Evolutionary conservation across 2,113 vertebrate species (phyloP), one percentile per base, ranked within the genome.

Genomic region (Anguilla rostrata): DNA sequence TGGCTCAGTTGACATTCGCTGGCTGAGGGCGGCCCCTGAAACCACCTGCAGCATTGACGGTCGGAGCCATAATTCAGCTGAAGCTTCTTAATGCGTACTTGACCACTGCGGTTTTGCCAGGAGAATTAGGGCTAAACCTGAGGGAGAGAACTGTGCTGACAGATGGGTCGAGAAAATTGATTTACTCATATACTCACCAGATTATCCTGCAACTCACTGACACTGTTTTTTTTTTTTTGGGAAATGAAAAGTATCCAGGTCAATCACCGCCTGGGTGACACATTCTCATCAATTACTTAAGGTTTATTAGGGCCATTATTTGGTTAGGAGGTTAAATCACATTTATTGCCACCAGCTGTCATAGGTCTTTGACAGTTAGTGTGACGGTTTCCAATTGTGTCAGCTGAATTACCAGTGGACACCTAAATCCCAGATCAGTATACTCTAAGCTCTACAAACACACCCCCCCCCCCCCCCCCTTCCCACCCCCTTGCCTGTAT

Each of bases 101-200:
- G 2, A 40, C 20, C 46, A 20, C 49, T 81, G 22, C 40, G 3
- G 3, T n/a, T 63, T 26, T 22, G 40, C 78, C 43, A 43, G 85
- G 80, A 49, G 56, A 86, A 80, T 41, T 81, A 29, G 79, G 8
- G 29, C 34, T 78, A 78, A 87, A 80, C 84, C 9, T 83, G 34
- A 78, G 34, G 34, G 40, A 39, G 81, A 85, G 85, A 86, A 85
- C 63, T 87, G 43, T 2, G 57, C 78, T 83, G 26, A 89, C 87
- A 53, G 18, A 46, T 49, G 84, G 78, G 1, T 18, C 84, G 78
- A 88, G 83, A 88, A 87, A 90, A 83, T 63, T 0, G 7, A 90
- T 86, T 71, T 83, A 78, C 63, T 83, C 83, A 26, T 90, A 88
- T 89, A 88, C 71, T 71, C 57, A 79, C 6, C 80, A 83, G 87